These are phyloP conservation scores for Ornithoptera priamus DNA, from an alignment of 2,888 invertebrate species.

Conservation along the genomic window DNA sequence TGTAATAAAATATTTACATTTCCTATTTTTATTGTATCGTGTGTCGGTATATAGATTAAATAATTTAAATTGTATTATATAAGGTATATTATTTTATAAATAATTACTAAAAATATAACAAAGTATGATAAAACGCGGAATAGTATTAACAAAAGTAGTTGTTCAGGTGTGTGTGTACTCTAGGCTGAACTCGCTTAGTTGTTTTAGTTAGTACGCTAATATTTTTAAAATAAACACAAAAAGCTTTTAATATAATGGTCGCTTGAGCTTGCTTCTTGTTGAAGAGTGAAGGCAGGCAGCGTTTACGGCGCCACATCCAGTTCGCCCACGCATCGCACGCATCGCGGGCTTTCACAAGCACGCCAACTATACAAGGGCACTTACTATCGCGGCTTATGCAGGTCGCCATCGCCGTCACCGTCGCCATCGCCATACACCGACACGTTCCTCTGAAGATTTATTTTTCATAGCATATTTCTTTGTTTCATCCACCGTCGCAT, in stretches of 20 bases:
- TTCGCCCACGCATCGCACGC: slow-evolving; percentile 71
- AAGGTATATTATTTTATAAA: no score
- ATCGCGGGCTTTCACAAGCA: slow-evolving; percentile 74
- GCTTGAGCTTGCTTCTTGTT: slow-evolving; percentile 35
- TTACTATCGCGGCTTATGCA: slow-evolving; percentile 20
- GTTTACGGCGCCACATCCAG: slow-evolving; percentile 61
- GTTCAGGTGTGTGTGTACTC: no score
- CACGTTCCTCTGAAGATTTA: slow-evolving; percentile 23
- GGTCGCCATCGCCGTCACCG: slow-evolving; percentile 6
- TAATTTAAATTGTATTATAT: no score
- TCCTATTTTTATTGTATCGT: no score
- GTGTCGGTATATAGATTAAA: no score
- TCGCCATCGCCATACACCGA: slow-evolving; percentile 12
- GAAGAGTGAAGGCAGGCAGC: slow-evolving; percentile 37
- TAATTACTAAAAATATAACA: no score
- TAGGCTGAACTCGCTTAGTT: no score
- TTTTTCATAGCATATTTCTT: slow-evolving; percentile 27
- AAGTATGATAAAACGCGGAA: no score
- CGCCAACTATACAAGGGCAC: slow-evolving; percentile 38
- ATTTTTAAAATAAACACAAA: background rate
- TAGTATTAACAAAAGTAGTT: no score
- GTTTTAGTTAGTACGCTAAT: background rate
- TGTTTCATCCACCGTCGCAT: slow-evolving; percentile 19
- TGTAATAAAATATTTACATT: no score
- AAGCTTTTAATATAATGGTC: slow-evolving; percentile 3